Conservation (phyloP, 2,797 vertebrate genomes). For the Dicrostonyx torquatus region DNA sequence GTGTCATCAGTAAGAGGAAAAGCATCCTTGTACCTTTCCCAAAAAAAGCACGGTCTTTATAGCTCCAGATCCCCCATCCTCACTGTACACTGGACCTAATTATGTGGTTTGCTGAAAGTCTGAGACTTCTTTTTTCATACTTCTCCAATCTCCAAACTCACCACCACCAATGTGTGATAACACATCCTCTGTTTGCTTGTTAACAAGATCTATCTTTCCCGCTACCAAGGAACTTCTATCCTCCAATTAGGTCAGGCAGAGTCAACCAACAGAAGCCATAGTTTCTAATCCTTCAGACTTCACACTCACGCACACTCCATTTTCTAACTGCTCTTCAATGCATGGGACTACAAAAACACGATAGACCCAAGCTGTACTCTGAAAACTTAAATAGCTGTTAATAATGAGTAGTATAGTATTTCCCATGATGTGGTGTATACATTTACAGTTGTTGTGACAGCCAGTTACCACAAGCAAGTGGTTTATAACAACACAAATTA, state of each 20-base stretch:
- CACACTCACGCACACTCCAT: background rate
- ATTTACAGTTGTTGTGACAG: background rate
- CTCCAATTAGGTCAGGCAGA: background rate
- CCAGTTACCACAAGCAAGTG: background rate
- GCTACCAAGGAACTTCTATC: background rate
- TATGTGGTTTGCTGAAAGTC: background rate
- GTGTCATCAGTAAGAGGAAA: background rate
- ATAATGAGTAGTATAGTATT: background rate
- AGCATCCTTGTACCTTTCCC: background rate
- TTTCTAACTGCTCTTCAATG: background rate
- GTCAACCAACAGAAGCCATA: background rate
- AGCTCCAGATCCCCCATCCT: background rate
- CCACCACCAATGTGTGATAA: background rate
- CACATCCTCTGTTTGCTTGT: background rate
- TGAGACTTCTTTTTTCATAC: background rate
- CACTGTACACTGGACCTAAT: too few relatives aligned
- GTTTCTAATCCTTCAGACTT: background rate
- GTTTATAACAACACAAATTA: background rate
- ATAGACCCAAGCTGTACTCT: background rate
- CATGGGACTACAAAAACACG: background rate
- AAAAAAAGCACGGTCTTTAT: background rate
- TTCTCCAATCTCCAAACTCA: background rate
- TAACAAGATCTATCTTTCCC: background rate
- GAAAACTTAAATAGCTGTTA: background rate
- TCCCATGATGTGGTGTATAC: background rate